Evolutionary conservation across 2,797 vertebrate genomes (phyloP), one percentile per base, ranked within the genome.

Genomic region (Gastrophryne carolinensis): DNA sequence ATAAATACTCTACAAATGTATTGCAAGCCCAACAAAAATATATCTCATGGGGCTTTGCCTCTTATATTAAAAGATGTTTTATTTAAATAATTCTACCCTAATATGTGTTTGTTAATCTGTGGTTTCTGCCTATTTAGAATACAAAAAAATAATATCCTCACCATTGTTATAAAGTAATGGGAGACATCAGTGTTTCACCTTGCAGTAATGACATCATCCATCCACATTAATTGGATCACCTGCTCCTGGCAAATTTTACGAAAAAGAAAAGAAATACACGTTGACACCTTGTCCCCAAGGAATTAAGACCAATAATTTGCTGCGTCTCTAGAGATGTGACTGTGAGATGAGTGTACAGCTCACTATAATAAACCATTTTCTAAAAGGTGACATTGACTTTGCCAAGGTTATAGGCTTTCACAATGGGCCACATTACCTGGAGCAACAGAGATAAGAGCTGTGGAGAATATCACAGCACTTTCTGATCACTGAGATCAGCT

Each of bases 341-440:
- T 74, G 29, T 39, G 5, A 34, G 15, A 61, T 41, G 10, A 27
- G 21, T 21, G 27, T 2, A 52, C 10, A 12, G 21, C 52, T 74
- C 15, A 35, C 30, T 23, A 30, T 53, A 50, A 17, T 26, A 17
- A 17, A 35, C 47, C 60, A 41, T 57, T 3, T 1, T 21, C 6
- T 24, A 26, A 2, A 74, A 74, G 72, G 72, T 74, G 62, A 74
- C 72, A 66, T 66, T 74, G 39, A 49, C 53, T 67, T 57, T 74
- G 5, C 17, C 37, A 66, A 66, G 62, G 52, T 75, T 39, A 75
- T 11, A 54, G 37, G 9, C 13, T 37, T 21, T 10, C 34, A 56
- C 32, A 60, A 61, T 10, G 27, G 30, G 15, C 52, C 27, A 47
- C 0, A 34, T 34, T 4, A 68, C 3, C 5, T 44, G 24, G 23